A percentile compares a stretch with the other conserved stretches of the same genome.
Evolutionary conservation across 2,888 invertebrate species (phyloP).

Genomic region (Flabesymbios commensalis): DNA sequence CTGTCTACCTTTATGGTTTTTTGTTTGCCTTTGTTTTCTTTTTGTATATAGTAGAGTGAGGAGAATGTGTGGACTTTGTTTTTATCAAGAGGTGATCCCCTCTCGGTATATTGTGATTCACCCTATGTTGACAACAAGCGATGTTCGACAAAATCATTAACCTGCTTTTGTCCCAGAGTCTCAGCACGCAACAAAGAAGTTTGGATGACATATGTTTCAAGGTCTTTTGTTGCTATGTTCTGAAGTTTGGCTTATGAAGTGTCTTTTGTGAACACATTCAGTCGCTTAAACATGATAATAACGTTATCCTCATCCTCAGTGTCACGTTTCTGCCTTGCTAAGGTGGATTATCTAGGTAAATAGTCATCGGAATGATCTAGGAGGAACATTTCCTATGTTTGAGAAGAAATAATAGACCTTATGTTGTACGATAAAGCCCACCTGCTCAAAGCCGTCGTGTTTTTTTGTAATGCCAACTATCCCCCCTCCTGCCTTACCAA

Average conservation of each 20-base stretch:
- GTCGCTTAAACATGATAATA: not conserved
- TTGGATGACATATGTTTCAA: not conserved
- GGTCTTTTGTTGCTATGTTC: slow-evolving; percentile 2
- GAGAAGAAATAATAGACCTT: not conserved
- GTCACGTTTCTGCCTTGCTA: not conserved
- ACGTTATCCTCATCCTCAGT: not conserved
- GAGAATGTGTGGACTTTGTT: no score
- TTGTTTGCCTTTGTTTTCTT: not conserved
- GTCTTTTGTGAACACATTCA: not conserved
- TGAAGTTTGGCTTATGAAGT: not conserved
- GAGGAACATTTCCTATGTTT: not conserved
- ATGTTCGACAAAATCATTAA: no score
- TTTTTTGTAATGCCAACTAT: slow-evolving; percentile 12
- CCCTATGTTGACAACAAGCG: no score
- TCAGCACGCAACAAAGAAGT: not conserved
- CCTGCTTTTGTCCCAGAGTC: no score
- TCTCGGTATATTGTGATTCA: no score
- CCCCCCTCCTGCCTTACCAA: slow-evolving; percentile 16
- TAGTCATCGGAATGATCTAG: not conserved
- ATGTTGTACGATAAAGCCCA: slow-evolving; percentile 8
- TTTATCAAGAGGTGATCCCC: no score
- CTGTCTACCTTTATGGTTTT: not conserved
- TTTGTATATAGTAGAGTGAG: no score
- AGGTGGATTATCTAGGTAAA: not conserved
- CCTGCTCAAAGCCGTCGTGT: not conserved